Evolutionary conservation across 2,888 invertebrate species (phyloP), one percentile per base, ranked within the genome.

Genomic region (Chloroclystis v-ata): DNA sequence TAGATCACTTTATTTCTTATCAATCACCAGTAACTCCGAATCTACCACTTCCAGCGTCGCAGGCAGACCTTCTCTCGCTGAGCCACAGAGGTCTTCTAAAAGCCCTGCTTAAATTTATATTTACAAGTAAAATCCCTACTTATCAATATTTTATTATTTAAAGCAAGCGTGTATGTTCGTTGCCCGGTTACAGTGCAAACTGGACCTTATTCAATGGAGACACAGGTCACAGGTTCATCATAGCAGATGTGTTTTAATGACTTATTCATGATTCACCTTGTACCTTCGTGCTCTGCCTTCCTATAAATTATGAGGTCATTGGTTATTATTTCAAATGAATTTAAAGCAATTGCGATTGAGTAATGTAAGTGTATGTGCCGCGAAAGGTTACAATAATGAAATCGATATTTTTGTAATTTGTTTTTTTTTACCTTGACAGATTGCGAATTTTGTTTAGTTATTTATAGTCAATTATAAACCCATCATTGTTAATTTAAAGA

Each of bases 161-260:
- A 13, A 9, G 1, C 12, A 8, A 12, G 28, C 9, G 10, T 13
- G 11, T 10, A 9, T 13, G 9, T 6, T 6, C 11, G 10, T 13
- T 10, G 10, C 35, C 35, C 8, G 35, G 35, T 35, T 35, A 16
- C 35, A 41, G 1, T 16, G 35, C 5, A 25, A 8, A 28, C 54
- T 47, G 58, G 63, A 60, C 63, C 62, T 64, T 72, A 65, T 63
- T 67, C 65, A 54, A 60, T 69, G 67, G 66, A 71, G 72, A 71
- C 77, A 66, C 64, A 69, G 78, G 76, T 75, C 78, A 67, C 43
- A 63, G 60, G 78, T 69, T 69, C 76, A 76, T 64, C 65, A 61
- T 51, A 51, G 56, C 59, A 66, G 69, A 69, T 73, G 67, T 69
- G 65, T 74, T 76, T 69, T 72, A 78, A 78, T 78, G 77, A 77